Conservation (phyloP, 2,797 vertebrate genomes). For the Lateolabrax maculatus region DNA sequence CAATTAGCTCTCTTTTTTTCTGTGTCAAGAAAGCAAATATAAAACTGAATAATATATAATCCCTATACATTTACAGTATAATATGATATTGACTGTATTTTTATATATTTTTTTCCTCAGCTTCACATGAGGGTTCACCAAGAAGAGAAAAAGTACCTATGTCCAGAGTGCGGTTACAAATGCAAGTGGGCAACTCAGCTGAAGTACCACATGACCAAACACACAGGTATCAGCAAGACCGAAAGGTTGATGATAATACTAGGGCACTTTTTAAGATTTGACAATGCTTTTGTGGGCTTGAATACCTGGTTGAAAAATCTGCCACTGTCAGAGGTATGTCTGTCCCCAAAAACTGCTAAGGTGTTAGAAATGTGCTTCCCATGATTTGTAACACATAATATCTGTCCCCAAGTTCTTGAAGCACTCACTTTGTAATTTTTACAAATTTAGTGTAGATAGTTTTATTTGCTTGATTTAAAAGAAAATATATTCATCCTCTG, state of each 20-base stretch:
- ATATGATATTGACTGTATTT: not conserved
- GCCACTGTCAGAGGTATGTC: not conserved
- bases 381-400: not conserved
- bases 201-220: constrained; percentile 99
- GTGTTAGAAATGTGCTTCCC: not conserved
- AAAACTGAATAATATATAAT: too few relatives aligned
- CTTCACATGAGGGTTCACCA: constrained; percentile 98
- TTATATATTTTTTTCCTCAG: constrained; percentile 74
- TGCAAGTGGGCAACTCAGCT: constrained; percentile 99
- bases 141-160: constrained; percentile 96
- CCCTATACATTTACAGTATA: too few relatives aligned
- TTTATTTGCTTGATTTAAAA: not conserved
- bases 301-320: not conserved
- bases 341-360: not conserved
- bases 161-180: constrained; percentile 97
- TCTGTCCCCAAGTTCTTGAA: not conserved
- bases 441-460: not conserved
- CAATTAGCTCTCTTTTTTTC: not conserved
- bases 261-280: not conserved
- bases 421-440: too few relatives aligned
- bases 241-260: not conserved
- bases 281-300: not conserved
- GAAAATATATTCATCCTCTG: not conserved
- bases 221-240: constrained; percentile 87
- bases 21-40: too few relatives aligned